Percentiles rank a stretch among this genome's conserved stretches.
phyloP scores from a whole-genome alignment of 2,797 vertebrate genomes.

The Bovichtus diacanthus region DNA sequence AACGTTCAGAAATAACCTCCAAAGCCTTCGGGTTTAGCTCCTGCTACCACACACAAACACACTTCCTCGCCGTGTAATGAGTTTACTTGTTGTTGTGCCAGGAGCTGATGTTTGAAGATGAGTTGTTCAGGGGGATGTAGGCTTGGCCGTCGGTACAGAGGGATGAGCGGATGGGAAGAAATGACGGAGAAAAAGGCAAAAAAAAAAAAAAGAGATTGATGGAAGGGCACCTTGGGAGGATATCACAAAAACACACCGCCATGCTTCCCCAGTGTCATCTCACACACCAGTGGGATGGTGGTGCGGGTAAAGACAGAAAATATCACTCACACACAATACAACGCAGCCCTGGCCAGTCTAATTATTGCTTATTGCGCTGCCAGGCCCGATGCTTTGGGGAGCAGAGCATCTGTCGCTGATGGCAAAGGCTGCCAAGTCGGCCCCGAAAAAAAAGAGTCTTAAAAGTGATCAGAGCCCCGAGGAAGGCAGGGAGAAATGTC shows the following conservation, averaged over 20 bases:
- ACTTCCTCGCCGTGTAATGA: constrained; percentile 13
- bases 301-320: constrained; percentile 21
- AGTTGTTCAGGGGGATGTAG: constrained; percentile 21
- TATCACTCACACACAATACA: constrained; percentile 24
- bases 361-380: constrained; percentile 59
- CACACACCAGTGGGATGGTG: constrained; percentile 5
- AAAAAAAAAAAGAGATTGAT: constrained; percentile 3
- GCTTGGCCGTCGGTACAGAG: constrained; percentile 10
- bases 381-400: constrained; percentile 56
- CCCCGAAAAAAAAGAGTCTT: constrained; percentile 29
- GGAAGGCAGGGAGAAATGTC: not conserved
- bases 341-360: constrained; percentile 40
- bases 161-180: constrained; percentile 18
- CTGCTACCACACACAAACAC: constrained; percentile 25
- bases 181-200: constrained; percentile 1
- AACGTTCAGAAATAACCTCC: constrained; percentile 16
- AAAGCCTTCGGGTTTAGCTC: constrained; percentile 15
- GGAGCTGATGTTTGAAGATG: constrained; percentile 48
- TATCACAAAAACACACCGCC: constrained; percentile 12
- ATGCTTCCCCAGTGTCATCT: not conserved
- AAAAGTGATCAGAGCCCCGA: constrained; percentile 46
- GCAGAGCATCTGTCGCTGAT: constrained; percentile 68
- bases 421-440: constrained; percentile 47
- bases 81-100: constrained; percentile 49
- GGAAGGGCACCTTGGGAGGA: constrained; percentile 14